phyloP scores from a whole-genome alignment of 2,888 invertebrate species.

The Stenodema calcarata region DNA sequence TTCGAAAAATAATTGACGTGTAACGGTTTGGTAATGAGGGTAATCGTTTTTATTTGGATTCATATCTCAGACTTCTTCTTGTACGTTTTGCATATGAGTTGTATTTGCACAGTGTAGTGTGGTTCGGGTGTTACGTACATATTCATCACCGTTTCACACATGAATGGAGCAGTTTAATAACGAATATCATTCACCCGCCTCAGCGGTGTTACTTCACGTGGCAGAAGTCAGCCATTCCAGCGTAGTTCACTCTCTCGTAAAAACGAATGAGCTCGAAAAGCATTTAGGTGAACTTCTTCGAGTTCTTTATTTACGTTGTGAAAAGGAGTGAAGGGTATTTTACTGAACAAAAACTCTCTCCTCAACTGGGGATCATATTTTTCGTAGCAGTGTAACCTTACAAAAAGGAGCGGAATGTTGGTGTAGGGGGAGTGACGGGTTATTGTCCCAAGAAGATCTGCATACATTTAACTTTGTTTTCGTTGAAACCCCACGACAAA shows the following conservation, averaged over 20 bases:
- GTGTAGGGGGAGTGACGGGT: neutral
- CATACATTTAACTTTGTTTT: constrained; percentile 2
- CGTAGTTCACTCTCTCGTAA: neutral
- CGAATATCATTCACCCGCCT: neutral
- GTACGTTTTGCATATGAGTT: too few relatives aligned
- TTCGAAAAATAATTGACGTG: too few relatives aligned
- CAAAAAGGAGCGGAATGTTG: neutral
- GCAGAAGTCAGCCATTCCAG: neutral
- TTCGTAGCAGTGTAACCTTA: neutral
- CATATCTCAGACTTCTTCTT: too few relatives aligned
- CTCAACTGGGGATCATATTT: neutral
- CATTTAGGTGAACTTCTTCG: neutral
- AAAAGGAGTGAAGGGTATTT: neutral
- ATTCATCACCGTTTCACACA: too few relatives aligned
- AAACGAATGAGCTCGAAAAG: neutral
- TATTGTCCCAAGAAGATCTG: neutral
- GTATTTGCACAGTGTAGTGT: too few relatives aligned
- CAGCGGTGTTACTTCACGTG: neutral
- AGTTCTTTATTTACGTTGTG: neutral
- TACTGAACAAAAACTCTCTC: neutral
- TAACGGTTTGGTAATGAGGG: too few relatives aligned
- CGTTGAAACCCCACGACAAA: neutral
- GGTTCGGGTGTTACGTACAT: too few relatives aligned
- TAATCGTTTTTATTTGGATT: too few relatives aligned
- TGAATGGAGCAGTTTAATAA: neutral